Conservation (phyloP, 2,113 vertebrate species). For the Lipotes vexillifer region DNA sequence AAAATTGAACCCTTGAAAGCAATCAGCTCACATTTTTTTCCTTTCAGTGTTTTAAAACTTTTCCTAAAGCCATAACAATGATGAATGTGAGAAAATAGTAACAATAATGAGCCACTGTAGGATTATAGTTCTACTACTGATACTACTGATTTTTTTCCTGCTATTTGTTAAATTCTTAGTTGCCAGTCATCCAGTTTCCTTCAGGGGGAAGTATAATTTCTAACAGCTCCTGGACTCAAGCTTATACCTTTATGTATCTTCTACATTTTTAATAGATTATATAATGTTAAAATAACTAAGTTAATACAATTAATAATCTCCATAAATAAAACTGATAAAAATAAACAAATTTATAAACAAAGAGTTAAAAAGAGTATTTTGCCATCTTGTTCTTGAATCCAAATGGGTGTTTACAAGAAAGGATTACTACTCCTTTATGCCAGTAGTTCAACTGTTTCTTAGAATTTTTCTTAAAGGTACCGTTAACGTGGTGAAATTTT, state of each 20-base stretch:
- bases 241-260: not conserved
- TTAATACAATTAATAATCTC: not conserved
- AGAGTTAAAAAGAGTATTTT: not conserved
- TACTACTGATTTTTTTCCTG: not conserved
- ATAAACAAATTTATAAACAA: not conserved
- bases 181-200: not conserved
- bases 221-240: not conserved
- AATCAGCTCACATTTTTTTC: not conserved
- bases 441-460: not conserved
- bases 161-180: not conserved
- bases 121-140: not conserved
- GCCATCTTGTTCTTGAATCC: not conserved
- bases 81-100: not conserved
- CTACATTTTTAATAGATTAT: not conserved
- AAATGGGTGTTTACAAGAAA: not conserved
- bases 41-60: not conserved
- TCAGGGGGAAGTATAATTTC: not conserved
- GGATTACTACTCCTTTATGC: not conserved
- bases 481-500: not conserved
- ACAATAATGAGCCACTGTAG: not conserved
- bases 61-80: not conserved
- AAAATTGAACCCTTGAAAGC: constrained; percentile 1
- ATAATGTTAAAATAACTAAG: not conserved
- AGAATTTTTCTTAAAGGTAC: not conserved
- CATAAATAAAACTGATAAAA: not conserved